These are phyloP conservation scores for Parnassius apollo DNA, from an alignment of 2,888 invertebrate species.

Conservation along the genomic window DNA sequence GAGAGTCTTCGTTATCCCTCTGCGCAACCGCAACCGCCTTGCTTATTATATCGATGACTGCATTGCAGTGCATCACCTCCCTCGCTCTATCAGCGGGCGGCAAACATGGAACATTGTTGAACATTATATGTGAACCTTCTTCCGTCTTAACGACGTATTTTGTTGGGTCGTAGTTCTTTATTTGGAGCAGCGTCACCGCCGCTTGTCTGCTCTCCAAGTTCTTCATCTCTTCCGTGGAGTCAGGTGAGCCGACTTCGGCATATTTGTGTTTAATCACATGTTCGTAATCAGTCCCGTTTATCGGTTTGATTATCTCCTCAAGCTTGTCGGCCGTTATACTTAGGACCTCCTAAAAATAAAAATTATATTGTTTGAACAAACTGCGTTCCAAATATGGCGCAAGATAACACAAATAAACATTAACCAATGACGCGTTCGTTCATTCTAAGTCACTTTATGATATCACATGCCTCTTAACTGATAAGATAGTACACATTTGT, in stretches of 20 bases:
- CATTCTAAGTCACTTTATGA: slow-evolving; percentile 60
- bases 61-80: slow-evolving; percentile 78
- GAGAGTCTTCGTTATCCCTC: slow-evolving; percentile 72
- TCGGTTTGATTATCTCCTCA: slow-evolving; percentile 80
- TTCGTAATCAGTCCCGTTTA: slow-evolving; percentile 61
- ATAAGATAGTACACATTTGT: slow-evolving; percentile 69
- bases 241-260: slow-evolving; percentile 71
- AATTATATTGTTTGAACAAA: slow-evolving; percentile 56
- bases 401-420: slow-evolving; percentile 62
- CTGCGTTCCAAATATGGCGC: slow-evolving; percentile 50
- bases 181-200: slow-evolving; percentile 75
- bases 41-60: slow-evolving; percentile 76
- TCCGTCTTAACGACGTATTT: slow-evolving; percentile 71
- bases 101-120: slow-evolving; percentile 80
- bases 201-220: slow-evolving; percentile 77
- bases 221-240: slow-evolving; percentile 79
- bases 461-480: slow-evolving; percentile 59
- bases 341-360: slow-evolving; percentile 80
- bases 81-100: slow-evolving; percentile 78
- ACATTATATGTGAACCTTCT: slow-evolving; percentile 79
- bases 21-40: slow-evolving; percentile 78
- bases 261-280: slow-evolving; percentile 60
- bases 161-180: slow-evolving; percentile 76
- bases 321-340: slow-evolving; percentile 80
- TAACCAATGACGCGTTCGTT: slow-evolving; percentile 67